Evolutionary conservation across 2,888 invertebrate species (phyloP).

Genomic region (Temnothorax rugatulus): DNA sequence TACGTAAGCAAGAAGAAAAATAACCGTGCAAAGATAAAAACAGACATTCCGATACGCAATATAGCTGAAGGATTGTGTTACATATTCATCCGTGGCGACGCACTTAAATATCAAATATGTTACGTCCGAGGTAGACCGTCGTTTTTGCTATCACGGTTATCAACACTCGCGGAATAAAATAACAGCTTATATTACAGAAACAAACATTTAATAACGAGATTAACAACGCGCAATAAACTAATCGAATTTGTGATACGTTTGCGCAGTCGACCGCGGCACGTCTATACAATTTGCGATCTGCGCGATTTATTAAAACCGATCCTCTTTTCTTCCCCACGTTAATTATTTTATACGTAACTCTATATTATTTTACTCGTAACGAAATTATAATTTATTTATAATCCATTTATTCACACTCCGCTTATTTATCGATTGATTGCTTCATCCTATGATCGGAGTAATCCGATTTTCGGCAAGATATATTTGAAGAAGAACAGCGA

Average conservation of each 20-base stretch:
- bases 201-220: constrained; percentile 11
- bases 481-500: no score
- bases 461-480: background rate
- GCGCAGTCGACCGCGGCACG: background rate
- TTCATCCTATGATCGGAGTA: background rate
- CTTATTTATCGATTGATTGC: background rate
- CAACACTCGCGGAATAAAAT: background rate
- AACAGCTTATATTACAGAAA: background rate
- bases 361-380: background rate
- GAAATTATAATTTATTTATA: background rate
- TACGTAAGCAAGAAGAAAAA: constrained; percentile 1
- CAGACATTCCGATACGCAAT: background rate
- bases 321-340: background rate
- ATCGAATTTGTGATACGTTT: constrained; percentile 25
- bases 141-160: background rate
- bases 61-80: background rate
- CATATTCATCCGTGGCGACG: background rate
- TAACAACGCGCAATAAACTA: background rate
- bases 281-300: background rate
- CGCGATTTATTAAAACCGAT: constrained; percentile 9
- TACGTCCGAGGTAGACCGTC: background rate
- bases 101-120: constrained; percentile 14
- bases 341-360: background rate
- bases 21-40: background rate
- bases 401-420: background rate